Percentiles rank a stretch among this genome's conserved stretches.
phyloP scores from a whole-genome alignment of 1,140 invertebrate genomes.

The Drosophila pandora region DNA sequence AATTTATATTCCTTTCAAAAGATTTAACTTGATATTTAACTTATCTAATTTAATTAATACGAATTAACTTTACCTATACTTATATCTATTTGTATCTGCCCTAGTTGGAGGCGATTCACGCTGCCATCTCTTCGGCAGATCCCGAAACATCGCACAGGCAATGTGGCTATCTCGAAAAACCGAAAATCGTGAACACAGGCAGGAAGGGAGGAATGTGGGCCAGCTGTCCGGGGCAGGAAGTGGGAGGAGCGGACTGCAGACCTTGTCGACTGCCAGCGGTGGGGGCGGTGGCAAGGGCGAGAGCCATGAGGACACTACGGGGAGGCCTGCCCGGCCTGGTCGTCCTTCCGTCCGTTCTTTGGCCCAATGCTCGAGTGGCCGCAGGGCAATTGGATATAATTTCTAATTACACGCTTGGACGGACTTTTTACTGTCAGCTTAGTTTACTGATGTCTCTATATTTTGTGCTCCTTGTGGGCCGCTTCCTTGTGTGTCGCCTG shows the following conservation, averaged over 20 bases:
- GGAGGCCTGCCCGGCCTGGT: background rate
- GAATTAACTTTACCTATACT: too few species aligned
- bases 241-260: background rate
- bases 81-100: background rate
- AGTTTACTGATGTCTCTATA: conserved; percentile 81
- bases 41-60: too few species aligned
- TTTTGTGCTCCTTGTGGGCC: conserved; percentile 35
- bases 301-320: too few species aligned
- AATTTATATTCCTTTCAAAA: too few species aligned
- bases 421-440: conserved; percentile 82
- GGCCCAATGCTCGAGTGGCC: conserved; percentile 72
- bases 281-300: background rate
- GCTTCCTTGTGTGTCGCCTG: background rate
- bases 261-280: background rate
- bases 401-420: conserved; percentile 82
- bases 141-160: conserved; percentile 51
- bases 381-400: conserved; percentile 81
- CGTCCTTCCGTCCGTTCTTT: conserved; percentile 32
- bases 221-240: background rate
- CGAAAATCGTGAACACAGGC: conserved; percentile 61
- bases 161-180: conserved; percentile 73
- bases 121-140: conserved; percentile 24
- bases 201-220: conserved; percentile 11
- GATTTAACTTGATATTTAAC: too few species aligned
- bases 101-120: conserved; percentile 24